Evolutionary conservation across 53 echinoderm and acorn worm genomes (phyloP).

Genomic region (Echinometra lucunter): DNA sequence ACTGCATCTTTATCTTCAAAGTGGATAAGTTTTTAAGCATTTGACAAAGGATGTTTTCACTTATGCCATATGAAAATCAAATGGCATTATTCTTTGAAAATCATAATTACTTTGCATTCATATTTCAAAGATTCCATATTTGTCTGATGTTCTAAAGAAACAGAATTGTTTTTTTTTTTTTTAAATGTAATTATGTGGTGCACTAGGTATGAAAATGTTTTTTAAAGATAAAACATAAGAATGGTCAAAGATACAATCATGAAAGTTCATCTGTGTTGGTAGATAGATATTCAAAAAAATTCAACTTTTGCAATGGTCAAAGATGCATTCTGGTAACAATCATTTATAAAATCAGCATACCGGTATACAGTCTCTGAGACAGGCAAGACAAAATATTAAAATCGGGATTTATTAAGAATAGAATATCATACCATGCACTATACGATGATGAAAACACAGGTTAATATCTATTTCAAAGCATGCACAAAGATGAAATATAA

Average conservation of each 20-base stretch:
- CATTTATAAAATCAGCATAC: not conserved
- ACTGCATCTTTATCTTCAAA: not conserved
- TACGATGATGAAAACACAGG: not conserved
- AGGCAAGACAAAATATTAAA: not conserved
- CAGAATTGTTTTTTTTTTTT: too few relatives aligned
- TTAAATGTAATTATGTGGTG: too few relatives aligned
- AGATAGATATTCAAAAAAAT: too few relatives aligned
- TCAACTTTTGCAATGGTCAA: not conserved
- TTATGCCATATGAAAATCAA: not conserved
- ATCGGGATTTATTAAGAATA: not conserved
- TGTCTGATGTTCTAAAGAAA: too few relatives aligned
- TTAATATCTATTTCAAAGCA: constrained; percentile 9
- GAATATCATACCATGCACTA: constrained; percentile 12
- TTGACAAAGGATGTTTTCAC: not conserved
- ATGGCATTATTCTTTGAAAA: not conserved
- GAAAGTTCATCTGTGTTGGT: too few relatives aligned
- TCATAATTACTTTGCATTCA: not conserved
- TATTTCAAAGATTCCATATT: not conserved
- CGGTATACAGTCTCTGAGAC: not conserved
- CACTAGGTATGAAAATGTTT: too few relatives aligned
- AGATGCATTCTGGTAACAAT: not conserved
- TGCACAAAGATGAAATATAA: not conserved
- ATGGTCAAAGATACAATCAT: too few relatives aligned
- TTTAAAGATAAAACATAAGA: too few relatives aligned
- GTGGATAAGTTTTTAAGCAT: not conserved